Evolutionary conservation across 2,888 invertebrate species (phyloP).

Genomic region (Phytoseiulus persimilis): DNA sequence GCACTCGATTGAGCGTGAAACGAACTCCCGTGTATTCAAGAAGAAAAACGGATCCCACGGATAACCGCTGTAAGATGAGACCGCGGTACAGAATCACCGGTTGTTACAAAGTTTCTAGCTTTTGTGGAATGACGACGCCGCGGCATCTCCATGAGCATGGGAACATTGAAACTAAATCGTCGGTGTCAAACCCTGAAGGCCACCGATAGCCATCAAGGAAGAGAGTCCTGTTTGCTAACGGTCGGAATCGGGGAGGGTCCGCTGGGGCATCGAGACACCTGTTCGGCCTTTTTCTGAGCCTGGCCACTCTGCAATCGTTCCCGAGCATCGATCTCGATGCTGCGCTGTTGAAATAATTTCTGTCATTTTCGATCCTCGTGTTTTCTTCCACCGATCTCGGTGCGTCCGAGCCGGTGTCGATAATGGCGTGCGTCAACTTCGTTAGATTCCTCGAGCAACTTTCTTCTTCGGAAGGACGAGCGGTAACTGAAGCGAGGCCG

Average conservation of each 20-base stretch:
- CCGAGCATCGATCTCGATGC: no score
- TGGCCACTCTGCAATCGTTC: no score
- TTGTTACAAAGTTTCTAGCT: neutral
- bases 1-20: neutral
- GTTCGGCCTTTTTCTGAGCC: no score
- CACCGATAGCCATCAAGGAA: neutral
- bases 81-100: neutral
- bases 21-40: neutral
- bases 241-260: neutral
- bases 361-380: no score
- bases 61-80: conserved; percentile 5
- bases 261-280: no score
- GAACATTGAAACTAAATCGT: neutral
- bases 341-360: no score
- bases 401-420: neutral
- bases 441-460: neutral
- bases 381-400: neutral
- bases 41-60: neutral
- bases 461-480: neutral
- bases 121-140: neutral
- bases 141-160: neutral
- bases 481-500: neutral
- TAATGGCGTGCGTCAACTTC: neutral
- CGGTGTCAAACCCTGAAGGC: neutral
- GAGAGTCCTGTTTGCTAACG: neutral